Evolutionary conservation across 2,113 vertebrate species (phyloP), one percentile per base, ranked within the genome.

Genomic region (Brachirus orientalis): DNA sequence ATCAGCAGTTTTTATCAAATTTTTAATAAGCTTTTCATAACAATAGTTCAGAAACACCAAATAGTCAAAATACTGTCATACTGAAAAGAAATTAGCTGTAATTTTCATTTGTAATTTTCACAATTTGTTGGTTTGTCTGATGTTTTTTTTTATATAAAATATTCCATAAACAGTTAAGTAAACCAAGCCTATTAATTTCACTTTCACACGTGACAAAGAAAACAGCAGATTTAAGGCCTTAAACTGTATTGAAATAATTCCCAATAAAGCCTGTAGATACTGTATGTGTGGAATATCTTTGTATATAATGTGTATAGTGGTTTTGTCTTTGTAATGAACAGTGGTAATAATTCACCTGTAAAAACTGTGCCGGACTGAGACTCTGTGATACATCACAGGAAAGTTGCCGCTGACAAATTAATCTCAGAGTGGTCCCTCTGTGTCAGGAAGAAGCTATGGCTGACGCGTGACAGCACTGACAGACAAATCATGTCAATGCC

Each of bases 401-500:
- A 69, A 73, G 63, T 57, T 58, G 55, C n/a, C 35, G 55, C 69
- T 56, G 58, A 67, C 70, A 74, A 73, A 86, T 86, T 73, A 80
- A 84, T 84, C 70, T 80, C 33, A 62, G 52, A 75, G 52, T 68
- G 28, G 77, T 67, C 68, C 73, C 78, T 36, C 18, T 3, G 70
- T 78, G 82, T 82, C 79, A 52, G 70, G 61, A 80, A 74, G 58
- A 62, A 45, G 61, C 72, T 40, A 18, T 51, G 72, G 50, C 66
- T 4, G 41, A 46, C 7, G 77, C 76, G 67, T 79, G 84, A 85
- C 85, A 75, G 80, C 36, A 1, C 72, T 82, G 80, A 83, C 83
- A 84, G 70, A 80, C 83, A 69, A 72, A 84, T 85, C 73, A 69
- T 71, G 80, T 82, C 80, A 75, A 58, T 8, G 66, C 50, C 44